phyloP scores from a whole-genome alignment of 2,113 vertebrate species.

The Myrmecobius fasciatus region DNA sequence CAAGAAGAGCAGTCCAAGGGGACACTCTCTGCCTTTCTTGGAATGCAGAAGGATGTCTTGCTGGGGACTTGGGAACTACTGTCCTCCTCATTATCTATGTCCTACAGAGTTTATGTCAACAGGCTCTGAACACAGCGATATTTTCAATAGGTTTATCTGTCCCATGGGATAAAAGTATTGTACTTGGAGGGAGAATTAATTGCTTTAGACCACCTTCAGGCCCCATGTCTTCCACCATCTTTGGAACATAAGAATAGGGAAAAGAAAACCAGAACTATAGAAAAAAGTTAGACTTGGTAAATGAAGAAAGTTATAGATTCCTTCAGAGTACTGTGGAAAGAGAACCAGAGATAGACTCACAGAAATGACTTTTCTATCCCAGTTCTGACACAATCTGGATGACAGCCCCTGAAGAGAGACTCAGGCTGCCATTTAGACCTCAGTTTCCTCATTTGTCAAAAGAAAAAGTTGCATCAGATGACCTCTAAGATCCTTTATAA shows the following conservation, averaged over 20 bases:
- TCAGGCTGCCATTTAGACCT: neutral
- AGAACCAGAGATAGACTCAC: neutral
- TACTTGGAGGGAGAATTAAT: neutral
- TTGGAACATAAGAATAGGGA: neutral
- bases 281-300: neutral
- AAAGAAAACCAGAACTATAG: neutral
- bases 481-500: neutral
- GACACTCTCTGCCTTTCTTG: neutral
- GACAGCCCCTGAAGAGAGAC: neutral
- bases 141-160: neutral
- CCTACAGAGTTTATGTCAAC: neutral
- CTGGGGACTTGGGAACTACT: neutral
- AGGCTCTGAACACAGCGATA: neutral
- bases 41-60: neutral
- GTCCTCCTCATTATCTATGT: neutral
- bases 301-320: neutral
- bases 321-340: neutral
- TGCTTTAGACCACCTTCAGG: neutral
- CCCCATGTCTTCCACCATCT: neutral
- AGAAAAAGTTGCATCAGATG: neutral
- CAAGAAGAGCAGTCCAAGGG: neutral
- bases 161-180: neutral
- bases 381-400: neutral
- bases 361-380: neutral
- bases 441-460: neutral